Conservation (phyloP, 2,888 invertebrate genomes). For the Diaprepes abbreviatus region DNA sequence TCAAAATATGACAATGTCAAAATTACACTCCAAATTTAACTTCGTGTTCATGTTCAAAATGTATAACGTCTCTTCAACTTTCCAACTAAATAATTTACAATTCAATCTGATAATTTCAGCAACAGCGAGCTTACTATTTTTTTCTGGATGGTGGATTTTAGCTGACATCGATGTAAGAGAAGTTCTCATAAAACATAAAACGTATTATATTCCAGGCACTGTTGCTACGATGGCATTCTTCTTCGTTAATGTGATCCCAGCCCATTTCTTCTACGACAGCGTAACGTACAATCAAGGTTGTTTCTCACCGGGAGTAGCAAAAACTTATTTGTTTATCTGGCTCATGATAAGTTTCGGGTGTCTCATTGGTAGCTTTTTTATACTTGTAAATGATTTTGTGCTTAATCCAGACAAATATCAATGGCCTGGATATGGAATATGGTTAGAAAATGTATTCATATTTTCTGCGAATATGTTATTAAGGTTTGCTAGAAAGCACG, state of each 20-base stretch:
- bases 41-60: conserved; percentile 7
- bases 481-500: conserved; percentile 50
- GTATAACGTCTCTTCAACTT: conserved; percentile 15
- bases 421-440: conserved; percentile 59
- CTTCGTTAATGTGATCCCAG: conserved; percentile 55
- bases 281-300: conserved; percentile 47
- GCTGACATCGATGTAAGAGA: conserved; percentile 53
- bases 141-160: conserved; percentile 60
- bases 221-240: conserved; percentile 54
- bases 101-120: conserved; percentile 51
- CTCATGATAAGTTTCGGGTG: conserved; percentile 58
- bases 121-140: conserved; percentile 56
- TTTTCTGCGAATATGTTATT: conserved; percentile 55
- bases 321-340: conserved; percentile 53
- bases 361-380: conserved; percentile 56
- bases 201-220: conserved; percentile 57
- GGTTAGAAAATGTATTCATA: conserved; percentile 57
- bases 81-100: conserved; percentile 24
- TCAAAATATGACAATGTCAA: conserved; percentile 1
- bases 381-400: conserved; percentile 58
- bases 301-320: conserved; percentile 51
- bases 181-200: conserved; percentile 40
- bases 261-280: conserved; percentile 51
- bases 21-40: background rate
- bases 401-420: conserved; percentile 48